phyloP scores from a whole-genome alignment of 2,113 vertebrate species.

The Tursiops truncatus region DNA sequence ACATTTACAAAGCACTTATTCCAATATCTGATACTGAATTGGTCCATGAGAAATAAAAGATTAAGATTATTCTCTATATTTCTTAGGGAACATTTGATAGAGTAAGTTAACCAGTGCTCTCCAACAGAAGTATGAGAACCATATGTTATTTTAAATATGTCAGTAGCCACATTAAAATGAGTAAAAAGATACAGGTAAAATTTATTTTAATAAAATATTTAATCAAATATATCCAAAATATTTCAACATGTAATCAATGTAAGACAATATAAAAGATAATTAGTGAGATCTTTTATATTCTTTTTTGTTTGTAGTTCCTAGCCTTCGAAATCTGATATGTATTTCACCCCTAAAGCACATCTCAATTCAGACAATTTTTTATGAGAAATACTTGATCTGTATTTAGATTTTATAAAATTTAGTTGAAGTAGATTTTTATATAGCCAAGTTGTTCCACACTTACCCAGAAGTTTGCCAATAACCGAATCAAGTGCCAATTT shows the following conservation, averaged over 20 bases:
- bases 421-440: background rate
- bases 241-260: background rate
- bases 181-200: background rate
- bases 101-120: background rate
- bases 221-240: constrained; percentile 8
- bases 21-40: background rate
- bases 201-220: constrained; percentile 38
- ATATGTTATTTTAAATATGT: constrained; percentile 26
- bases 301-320: background rate
- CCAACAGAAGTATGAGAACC: background rate
- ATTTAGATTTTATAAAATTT: constrained; percentile 10
- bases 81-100: constrained; percentile 6
- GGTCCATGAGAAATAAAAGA: constrained; percentile 17
- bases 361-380: background rate
- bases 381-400: background rate
- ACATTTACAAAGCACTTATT: background rate
- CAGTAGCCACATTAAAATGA: constrained; percentile 3
- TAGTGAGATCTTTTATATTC: background rate
- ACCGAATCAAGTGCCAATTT: background rate
- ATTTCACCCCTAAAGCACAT: background rate
- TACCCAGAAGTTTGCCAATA: background rate
- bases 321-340: background rate
- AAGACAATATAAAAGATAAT: background rate
- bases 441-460: background rate
- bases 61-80: background rate